Base-by-base conservation (phyloP, 2,113 vertebrate genomes). In the Dasyprocta punctata region DNA sequence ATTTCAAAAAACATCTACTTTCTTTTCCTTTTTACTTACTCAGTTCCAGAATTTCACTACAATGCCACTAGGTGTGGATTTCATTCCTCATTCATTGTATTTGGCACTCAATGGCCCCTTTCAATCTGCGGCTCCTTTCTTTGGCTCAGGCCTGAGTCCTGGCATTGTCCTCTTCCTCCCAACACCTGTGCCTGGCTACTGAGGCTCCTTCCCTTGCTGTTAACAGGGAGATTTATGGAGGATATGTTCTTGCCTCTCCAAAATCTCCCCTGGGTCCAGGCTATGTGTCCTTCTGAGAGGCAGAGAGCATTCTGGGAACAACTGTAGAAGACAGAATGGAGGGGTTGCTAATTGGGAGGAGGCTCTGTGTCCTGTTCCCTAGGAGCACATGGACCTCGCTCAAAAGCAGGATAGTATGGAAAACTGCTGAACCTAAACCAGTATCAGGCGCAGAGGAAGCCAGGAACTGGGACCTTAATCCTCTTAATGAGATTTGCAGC, bases 401-500 rank as follows among this genome's bases (percentile, higher is more conserved):
- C 86, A 81, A 52, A 89, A 86, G 30, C 36, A 73, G 61, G 75
- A 38, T 28, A 67, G 3, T 1, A 1, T 1, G 52, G 47, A 49
- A 95, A 87, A 95, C 30, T 41, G 2, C 17, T 87, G 75, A 41
- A 83, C 52, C 30, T 73, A 33, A 77, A 86, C 75, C 52, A 67
- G 52, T 54, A 52, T 36, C 44, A 69, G 36, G n/a, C 17, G 85
- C 63, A 47, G 28, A 6, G 16, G 63, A 92, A 56, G 30, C 75
- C 75, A 92, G 44, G 69, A 88, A 58, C 19, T 92, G 3, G 49
- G 22, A 83, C 82, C 7, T 69, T 86, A 91, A 95, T 87, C 52
- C 84, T 73, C 33, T 56, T 90, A 89, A 84, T 86, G 80, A 93
- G 81, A 89, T 78, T 93, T 33, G 17, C 33, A 41, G 56, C 80